These are phyloP conservation scores for Strix occidentalis DNA, from an alignment of 2,797 vertebrate species.

Conservation along the genomic window DNA sequence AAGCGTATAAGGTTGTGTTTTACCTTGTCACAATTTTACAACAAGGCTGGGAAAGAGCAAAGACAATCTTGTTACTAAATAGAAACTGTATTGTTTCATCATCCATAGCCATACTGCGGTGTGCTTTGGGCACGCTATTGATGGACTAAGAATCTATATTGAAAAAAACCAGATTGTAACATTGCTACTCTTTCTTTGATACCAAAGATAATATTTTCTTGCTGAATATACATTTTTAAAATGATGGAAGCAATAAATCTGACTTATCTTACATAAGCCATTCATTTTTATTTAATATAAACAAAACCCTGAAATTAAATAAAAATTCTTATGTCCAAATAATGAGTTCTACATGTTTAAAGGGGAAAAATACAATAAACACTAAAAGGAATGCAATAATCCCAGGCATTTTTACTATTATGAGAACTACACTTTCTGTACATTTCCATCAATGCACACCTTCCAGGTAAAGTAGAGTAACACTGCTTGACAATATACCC, in stretches of 20 bases:
- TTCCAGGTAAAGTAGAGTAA: background rate
- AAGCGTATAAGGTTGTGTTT: background rate
- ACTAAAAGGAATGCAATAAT: background rate
- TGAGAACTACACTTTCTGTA: rapidly evolving
- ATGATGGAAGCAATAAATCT: background rate
- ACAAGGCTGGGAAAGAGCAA: background rate
- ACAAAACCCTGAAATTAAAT: background rate
- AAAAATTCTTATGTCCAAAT: background rate
- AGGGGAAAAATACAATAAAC: background rate
- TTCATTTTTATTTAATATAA: background rate
- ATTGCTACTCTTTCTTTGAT: background rate
- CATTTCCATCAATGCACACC: background rate
- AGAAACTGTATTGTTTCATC: background rate
- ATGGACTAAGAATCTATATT: background rate
- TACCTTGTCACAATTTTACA: background rate
- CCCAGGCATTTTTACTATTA: background rate
- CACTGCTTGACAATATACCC: background rate
- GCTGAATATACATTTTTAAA: background rate
- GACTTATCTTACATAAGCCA: background rate
- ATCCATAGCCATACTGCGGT: background rate
- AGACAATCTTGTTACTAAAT: background rate
- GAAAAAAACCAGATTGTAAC: background rate
- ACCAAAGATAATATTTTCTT: background rate
- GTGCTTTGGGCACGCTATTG: background rate
- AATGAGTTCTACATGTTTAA: background rate